Percentiles rank a stretch among this genome's conserved stretches.
Evolutionary conservation across 2,888 invertebrate species (phyloP).

Genomic region (Gymnocheta viridis): DNA sequence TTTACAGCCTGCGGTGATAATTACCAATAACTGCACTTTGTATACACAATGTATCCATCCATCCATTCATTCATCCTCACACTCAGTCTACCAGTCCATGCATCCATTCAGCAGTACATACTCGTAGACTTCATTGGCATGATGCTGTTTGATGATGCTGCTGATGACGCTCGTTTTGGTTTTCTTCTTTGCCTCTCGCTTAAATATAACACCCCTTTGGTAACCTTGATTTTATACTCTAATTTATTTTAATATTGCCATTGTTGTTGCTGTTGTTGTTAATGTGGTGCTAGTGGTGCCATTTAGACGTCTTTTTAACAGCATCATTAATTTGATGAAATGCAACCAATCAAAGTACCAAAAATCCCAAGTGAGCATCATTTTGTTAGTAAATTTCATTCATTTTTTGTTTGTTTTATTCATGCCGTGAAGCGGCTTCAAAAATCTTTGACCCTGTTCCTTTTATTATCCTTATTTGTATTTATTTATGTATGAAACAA

Average conservation of each 20-base stretch:
- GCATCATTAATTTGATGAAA: constrained; percentile 68
- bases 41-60: constrained; percentile 62
- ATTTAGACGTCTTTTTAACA: constrained; percentile 64
- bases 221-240: constrained; percentile 68
- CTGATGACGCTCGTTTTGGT: neutral
- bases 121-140: constrained; percentile 1
- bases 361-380: constrained; percentile 51
- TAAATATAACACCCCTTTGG: constrained; percentile 58
- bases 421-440: constrained; percentile 48
- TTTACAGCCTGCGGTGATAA: constrained; percentile 67
- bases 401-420: constrained; percentile 10
- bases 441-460: constrained; percentile 61
- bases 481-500: neutral
- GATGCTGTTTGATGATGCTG: constrained; percentile 9
- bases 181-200: constrained; percentile 14
- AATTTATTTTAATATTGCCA: constrained; percentile 60
- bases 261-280: constrained; percentile 33
- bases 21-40: constrained; percentile 69
- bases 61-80: neutral
- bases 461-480: constrained; percentile 3
- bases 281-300: constrained; percentile 55
- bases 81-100: neutral
- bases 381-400: constrained; percentile 48
- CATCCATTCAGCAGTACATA: constrained; percentile 29
- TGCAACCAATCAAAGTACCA: constrained; percentile 51